Base-by-base conservation (phyloP, 2,797 vertebrate species). In the Tangara arthus region DNA sequence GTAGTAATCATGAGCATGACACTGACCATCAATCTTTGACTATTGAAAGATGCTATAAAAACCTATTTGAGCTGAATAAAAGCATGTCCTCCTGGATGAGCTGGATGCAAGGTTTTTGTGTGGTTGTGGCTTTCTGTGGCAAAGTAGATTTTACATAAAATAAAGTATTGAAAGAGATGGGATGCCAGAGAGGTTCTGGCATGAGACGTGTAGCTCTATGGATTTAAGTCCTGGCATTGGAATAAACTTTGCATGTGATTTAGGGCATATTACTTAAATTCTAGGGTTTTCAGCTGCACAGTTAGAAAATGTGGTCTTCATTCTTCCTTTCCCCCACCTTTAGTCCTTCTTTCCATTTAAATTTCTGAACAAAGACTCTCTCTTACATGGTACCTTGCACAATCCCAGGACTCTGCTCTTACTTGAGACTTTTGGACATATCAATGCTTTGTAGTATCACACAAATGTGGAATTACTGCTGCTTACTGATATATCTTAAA, bases 1-100 rank as follows among this genome's bases (percentile, higher is more conserved):
- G 71, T 65, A 92, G 64, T 30, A 82, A n/a, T 78, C 91, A 85
- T 13, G 78, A 93, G 55, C 50, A 27, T 87, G 87, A 94, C 73
- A 89, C 39, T 4, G 6, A 47, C 44, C 89, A 88, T 86, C 89
- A 91, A 64, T 82, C 83, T 94, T 32, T 61, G 57, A 77, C 46
- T 87, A 90, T 10, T 77, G 63, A 84, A 84, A 76, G 52, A 73
- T 37, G 18, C 23, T 82, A 49, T 90, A 83, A 93, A 93, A 93
- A 47, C 21, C 47, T 84, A 59, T 56, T 91, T 77, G 53, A 81
- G 50, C 41, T 75, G 77, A 73, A 82, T 88, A 89, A 94, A 88
- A 93, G 44, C 37, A 15, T 22, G 30, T 77, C 28, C 0, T 22
- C 55, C 44, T 77, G 64, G 19, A 60, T 56, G 39, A 90, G 49